Percentiles rank a stretch among this genome's conserved stretches.
Evolutionary conservation across 92 coral and sea anemone genomes (phyloP).

Genomic region (Nematostella vectensis): DNA sequence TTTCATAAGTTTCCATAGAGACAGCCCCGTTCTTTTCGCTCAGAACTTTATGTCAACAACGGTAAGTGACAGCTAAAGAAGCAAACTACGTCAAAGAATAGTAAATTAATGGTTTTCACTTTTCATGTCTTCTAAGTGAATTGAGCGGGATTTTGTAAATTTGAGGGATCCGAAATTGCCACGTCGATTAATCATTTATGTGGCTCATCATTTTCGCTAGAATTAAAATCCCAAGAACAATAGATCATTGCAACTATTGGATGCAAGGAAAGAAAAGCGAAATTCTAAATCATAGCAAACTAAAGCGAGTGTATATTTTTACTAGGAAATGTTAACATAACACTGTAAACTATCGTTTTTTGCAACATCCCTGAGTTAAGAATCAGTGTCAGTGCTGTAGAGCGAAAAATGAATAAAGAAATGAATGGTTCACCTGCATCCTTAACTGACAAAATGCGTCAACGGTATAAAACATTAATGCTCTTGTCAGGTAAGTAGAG

Average conservation of each 20-base stretch:
- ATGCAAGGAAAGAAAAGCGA: not conserved
- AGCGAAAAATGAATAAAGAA: too few species aligned
- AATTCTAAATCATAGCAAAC: too few species aligned
- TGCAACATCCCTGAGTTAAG: too few species aligned
- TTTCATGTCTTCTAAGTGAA: not conserved
- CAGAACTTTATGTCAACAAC: not conserved
- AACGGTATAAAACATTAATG: not conserved
- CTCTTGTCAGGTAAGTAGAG: not conserved
- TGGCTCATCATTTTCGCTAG: not conserved
- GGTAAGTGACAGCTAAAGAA: not conserved
- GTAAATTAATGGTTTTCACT: not conserved
- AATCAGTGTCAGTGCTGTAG: too few species aligned
- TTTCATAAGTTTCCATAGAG: slow-evolving; percentile 52
- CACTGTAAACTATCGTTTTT: too few species aligned
- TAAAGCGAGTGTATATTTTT: too few species aligned
- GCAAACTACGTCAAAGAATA: not conserved
- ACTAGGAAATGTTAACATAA: too few species aligned
- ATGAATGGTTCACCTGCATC: slow-evolving; percentile 6
- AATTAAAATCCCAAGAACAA: not conserved
- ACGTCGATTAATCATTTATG: not conserved
- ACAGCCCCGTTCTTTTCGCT: slow-evolving; percentile 11
- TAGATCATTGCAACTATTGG: not conserved
- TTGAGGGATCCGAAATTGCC: not conserved
- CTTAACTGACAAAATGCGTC: slow-evolving; percentile 2
- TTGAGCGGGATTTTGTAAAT: not conserved